These are phyloP conservation scores for Medauroidea extradentata DNA, from an alignment of 1,140 invertebrate genomes.

Conservation along the genomic window DNA sequence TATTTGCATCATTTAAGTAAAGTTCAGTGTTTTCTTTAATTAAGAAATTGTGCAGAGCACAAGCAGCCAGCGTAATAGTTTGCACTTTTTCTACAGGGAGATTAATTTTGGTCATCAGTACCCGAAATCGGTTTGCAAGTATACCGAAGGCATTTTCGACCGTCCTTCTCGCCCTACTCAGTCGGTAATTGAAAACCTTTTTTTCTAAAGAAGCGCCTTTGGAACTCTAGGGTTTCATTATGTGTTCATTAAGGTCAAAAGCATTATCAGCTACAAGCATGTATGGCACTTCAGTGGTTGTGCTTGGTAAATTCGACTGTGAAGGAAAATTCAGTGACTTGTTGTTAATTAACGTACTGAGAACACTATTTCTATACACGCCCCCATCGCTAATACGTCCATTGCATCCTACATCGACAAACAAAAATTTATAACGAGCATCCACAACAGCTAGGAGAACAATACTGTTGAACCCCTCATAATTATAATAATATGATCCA, in stretches of 20 bases:
- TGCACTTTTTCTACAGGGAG: conserved; percentile 10
- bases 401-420: conserved; percentile 29
- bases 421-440: conserved; percentile 29
- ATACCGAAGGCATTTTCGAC: conserved; percentile 42
- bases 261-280: conserved; percentile 40
- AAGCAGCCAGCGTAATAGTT: neutral
- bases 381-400: conserved; percentile 23
- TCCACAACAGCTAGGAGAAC: conserved; percentile 33
- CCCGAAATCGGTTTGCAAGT: conserved; percentile 11
- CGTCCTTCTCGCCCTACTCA: conserved; percentile 24
- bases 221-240: conserved; percentile 38
- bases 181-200: conserved; percentile 36
- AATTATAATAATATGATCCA: conserved; percentile 1
- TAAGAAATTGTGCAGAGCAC: conserved; percentile 7
- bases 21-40: too few relatives aligned
- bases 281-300: conserved; percentile 16
- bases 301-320: neutral
- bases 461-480: conserved; percentile 23
- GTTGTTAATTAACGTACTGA: too few relatives aligned
- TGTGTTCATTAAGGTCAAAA: conserved; percentile 33
- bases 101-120: conserved; percentile 5
- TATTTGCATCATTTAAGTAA: too few relatives aligned
- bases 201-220: conserved; percentile 12
- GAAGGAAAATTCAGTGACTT: too few relatives aligned
- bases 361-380: neutral